phyloP scores from a whole-genome alignment of 2,888 invertebrate species.

The Brenthis daphne region DNA sequence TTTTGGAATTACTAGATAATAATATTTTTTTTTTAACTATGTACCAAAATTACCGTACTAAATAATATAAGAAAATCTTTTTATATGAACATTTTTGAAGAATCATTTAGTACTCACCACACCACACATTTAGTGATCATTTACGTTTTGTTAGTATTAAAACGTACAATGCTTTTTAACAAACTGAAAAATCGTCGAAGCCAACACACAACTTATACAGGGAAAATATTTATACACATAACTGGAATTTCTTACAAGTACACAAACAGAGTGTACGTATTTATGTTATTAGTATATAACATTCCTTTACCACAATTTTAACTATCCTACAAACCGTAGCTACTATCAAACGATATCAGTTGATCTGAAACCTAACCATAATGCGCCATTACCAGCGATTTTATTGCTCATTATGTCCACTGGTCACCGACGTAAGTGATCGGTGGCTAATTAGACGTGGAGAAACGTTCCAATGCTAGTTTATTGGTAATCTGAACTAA shows the following conservation, averaged over 20 bases:
- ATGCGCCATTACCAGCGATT: constrained; percentile 34
- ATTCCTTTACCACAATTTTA: constrained; percentile 13
- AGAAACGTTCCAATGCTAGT: neutral
- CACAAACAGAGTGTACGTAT: neutral
- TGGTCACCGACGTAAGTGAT: constrained; percentile 18
- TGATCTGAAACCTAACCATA: constrained; percentile 21
- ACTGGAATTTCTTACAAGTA: neutral
- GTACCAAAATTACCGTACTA: no score
- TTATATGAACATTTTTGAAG: no score
- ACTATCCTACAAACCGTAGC: constrained; percentile 1
- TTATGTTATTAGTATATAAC: constrained; percentile 11
- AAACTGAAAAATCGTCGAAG: no score
- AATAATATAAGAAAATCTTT: no score
- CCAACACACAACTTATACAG: no score
- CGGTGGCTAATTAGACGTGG: constrained; percentile 16
- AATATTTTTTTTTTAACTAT: no score
- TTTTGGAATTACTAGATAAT: no score
- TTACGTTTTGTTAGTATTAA: no score
- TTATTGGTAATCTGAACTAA: constrained; percentile 4
- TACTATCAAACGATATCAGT: constrained; percentile 25
- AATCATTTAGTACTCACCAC: no score
- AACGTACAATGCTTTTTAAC: no score
- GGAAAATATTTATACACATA: no score
- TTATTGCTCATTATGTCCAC: constrained; percentile 33
- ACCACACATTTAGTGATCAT: no score